Percentiles rank a stretch among this genome's conserved stretches.
Conservation (phyloP, 2,888 invertebrate genomes). For the Stomorhina lunata region DNA sequence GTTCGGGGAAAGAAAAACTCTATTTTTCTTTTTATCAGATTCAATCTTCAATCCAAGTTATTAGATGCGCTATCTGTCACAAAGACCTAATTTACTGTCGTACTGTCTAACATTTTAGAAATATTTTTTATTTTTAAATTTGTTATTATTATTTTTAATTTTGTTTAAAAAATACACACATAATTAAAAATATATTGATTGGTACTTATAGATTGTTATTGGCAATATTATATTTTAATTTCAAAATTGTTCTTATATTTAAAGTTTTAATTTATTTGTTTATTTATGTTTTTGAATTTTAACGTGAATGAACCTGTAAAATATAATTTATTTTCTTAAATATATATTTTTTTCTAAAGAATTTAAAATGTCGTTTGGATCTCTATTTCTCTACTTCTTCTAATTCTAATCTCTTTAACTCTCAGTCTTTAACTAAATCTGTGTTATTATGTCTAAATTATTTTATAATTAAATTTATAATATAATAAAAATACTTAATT, state of each 20-base stretch:
- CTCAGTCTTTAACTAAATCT: conserved; percentile 55
- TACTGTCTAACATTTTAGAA: not conserved
- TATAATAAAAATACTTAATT: conserved; percentile 21
- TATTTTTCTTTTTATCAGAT: too few species aligned
- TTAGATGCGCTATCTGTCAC: too few species aligned
- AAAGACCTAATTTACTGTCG: not conserved
- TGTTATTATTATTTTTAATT: not conserved
- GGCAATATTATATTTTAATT: conserved; percentile 9
- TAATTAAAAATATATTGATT: not conserved
- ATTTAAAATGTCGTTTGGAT: conserved; percentile 79
- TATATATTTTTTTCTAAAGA: conserved; percentile 30
- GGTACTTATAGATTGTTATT: not conserved
- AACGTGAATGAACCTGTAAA: conserved; percentile 59
- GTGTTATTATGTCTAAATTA: conserved; percentile 63
- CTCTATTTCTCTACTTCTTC: conserved; percentile 70
- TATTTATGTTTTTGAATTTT: conserved; percentile 2
- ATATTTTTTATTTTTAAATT: not conserved
- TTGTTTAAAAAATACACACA: too few species aligned
- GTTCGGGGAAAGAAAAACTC: too few species aligned
- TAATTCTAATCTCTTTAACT: conserved; percentile 47
- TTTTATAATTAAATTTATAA: not conserved
- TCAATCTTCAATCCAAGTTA: too few species aligned
- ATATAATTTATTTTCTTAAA: conserved; percentile 30
- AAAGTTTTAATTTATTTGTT: not conserved
- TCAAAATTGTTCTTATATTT: not conserved